A percentile compares a stretch with the other conserved stretches of the same genome.
Evolutionary conservation across 2,888 invertebrate species (phyloP).

Genomic region (Asteroscopus sphinx): DNA sequence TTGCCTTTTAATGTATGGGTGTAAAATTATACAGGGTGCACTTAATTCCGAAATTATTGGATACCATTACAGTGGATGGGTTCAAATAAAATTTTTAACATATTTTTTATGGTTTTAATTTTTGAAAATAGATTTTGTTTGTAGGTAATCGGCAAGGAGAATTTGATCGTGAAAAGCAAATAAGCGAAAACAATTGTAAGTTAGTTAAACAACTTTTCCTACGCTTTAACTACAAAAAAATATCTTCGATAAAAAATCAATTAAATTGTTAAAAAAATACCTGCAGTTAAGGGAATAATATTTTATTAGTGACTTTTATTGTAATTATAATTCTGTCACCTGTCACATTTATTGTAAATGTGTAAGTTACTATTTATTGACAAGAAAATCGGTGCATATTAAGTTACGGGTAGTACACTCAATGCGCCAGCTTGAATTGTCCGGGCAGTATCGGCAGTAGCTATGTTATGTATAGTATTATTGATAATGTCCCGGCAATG

Average conservation of each 20-base stretch:
- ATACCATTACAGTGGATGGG: too few species aligned
- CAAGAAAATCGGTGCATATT: background rate
- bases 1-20: constrained; percentile 9
- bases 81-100: background rate
- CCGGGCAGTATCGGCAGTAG: background rate
- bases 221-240: too few species aligned
- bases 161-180: background rate
- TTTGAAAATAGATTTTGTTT: background rate
- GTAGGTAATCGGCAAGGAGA: background rate
- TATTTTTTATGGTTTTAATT: background rate
- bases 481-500: constrained; percentile 12
- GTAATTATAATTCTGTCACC: too few species aligned
- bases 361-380: constrained; percentile 1
- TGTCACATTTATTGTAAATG: too few species aligned
- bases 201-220: background rate
- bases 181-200: background rate
- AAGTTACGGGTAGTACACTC: constrained; percentile 5
- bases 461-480: constrained; percentile 7
- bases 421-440: background rate
- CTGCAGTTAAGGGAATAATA: too few species aligned
- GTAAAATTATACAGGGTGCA: background rate
- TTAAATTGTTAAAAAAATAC: too few species aligned
- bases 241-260: too few species aligned
- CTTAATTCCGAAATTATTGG: background rate
- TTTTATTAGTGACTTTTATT: too few species aligned